A percentile compares a stretch with the other conserved stretches of the same genome.
Conservation (phyloP, 2,113 vertebrate genomes). For the Eulemur rufifrons region DNA sequence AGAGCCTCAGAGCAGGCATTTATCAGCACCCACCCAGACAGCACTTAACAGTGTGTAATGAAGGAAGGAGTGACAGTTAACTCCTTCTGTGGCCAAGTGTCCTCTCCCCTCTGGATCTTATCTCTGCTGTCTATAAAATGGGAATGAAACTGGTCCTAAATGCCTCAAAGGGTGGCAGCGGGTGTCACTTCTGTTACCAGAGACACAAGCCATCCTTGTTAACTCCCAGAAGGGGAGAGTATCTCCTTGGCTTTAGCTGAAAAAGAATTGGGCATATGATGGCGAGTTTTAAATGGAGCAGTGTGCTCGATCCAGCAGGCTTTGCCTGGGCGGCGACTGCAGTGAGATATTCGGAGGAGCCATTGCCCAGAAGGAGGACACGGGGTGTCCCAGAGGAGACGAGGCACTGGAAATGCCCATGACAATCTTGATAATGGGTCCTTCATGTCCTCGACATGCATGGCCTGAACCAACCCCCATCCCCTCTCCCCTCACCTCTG, state of each 20-base stretch:
- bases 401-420: background rate
- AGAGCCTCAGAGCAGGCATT: background rate
- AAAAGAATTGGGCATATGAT: background rate
- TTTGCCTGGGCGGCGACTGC: background rate
- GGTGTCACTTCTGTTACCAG: background rate
- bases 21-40: background rate
- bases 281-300: background rate
- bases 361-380: too few relatives aligned
- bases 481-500: constrained; percentile 79
- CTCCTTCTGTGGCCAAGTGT: background rate
- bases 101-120: background rate
- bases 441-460: background rate
- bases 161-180: background rate
- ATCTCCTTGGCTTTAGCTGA: background rate
- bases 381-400: background rate
- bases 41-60: background rate
- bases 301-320: background rate
- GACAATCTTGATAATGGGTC: background rate
- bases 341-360: background rate
- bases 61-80: background rate
- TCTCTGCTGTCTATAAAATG: background rate
- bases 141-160: background rate
- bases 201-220: background rate
- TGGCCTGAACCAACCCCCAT: accelerated
- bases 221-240: background rate